Conservation (phyloP, 2,113 vertebrate genomes). For the Rhinoderma darwinii region DNA sequence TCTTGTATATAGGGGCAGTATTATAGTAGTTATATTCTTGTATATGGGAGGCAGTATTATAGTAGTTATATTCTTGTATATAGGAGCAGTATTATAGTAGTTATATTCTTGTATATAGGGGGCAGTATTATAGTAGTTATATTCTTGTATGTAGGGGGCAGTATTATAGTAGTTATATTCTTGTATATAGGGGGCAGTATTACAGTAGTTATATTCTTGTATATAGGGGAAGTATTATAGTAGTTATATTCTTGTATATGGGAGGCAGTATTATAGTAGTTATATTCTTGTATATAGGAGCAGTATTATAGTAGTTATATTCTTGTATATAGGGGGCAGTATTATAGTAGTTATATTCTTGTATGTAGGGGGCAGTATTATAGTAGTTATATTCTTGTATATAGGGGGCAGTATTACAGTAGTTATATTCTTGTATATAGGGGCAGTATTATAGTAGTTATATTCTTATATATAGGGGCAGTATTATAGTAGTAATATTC, state of each 20-base stretch:
- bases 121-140: not conserved
- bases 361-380: not conserved
- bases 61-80: not conserved
- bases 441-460: not conserved
- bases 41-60: slow-evolving; percentile 7
- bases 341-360: slow-evolving; percentile 3
- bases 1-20: not conserved
- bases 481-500: too few relatives aligned
- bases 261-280: too few relatives aligned
- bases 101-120: slow-evolving; percentile 8
- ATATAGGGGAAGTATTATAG: too few relatives aligned
- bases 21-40: slow-evolving; percentile 18
- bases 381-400: slow-evolving; percentile 10
- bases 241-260: too few relatives aligned
- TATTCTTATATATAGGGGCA: too few relatives aligned
- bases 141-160: too few relatives aligned
- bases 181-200: too few relatives aligned
- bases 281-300: too few relatives aligned
- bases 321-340: slow-evolving; percentile 6
- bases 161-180: too few relatives aligned
- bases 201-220: too few relatives aligned
- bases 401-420: not conserved
- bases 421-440: too few relatives aligned
- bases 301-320: slow-evolving; percentile 14
- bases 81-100: not conserved